These are phyloP conservation scores for Onychorhynchus coronatus DNA, from an alignment of 2,113 vertebrate species.

Conservation along the genomic window DNA sequence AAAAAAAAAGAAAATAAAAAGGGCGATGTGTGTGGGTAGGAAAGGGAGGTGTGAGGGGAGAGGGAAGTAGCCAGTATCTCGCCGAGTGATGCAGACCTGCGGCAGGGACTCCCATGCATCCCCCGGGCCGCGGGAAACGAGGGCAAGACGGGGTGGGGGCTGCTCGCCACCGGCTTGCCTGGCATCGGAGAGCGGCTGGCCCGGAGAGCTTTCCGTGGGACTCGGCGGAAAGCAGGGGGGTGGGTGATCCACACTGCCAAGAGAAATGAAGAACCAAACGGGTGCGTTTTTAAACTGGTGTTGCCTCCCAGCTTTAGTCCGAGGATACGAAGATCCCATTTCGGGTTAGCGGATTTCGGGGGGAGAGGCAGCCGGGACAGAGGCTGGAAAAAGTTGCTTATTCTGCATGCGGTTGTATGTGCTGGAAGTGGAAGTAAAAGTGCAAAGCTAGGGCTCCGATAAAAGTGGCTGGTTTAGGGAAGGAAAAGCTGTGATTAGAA, in stretches of 20 bases:
- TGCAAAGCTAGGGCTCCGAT: slow-evolving; percentile 89
- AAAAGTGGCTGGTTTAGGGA: slow-evolving; percentile 93
- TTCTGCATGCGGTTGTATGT: slow-evolving; percentile 57
- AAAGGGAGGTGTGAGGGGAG: background rate
- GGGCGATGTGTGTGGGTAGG: background rate
- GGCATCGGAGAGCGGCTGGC: background rate
- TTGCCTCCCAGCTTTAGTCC: background rate
- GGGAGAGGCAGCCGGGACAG: background rate
- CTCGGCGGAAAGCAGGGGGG: background rate
- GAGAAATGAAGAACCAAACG: background rate
- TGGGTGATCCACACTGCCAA: background rate
- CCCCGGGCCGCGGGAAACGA: background rate
- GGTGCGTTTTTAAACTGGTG: background rate
- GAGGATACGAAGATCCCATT: background rate
- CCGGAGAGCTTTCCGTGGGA: background rate
- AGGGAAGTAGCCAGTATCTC: background rate
- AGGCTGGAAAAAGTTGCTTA: slow-evolving; percentile 41
- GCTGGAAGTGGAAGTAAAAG: slow-evolving; percentile 85
- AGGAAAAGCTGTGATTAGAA: slow-evolving; percentile 99
- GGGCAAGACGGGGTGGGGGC: background rate
- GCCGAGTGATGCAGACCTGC: background rate
- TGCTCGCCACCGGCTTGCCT: background rate
- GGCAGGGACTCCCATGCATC: background rate
- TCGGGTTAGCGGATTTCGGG: background rate
- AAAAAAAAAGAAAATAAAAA: too few species aligned